Base-by-base conservation (phyloP, 2,113 vertebrate genomes). In the Pangasianodon hypophthalmus region DNA sequence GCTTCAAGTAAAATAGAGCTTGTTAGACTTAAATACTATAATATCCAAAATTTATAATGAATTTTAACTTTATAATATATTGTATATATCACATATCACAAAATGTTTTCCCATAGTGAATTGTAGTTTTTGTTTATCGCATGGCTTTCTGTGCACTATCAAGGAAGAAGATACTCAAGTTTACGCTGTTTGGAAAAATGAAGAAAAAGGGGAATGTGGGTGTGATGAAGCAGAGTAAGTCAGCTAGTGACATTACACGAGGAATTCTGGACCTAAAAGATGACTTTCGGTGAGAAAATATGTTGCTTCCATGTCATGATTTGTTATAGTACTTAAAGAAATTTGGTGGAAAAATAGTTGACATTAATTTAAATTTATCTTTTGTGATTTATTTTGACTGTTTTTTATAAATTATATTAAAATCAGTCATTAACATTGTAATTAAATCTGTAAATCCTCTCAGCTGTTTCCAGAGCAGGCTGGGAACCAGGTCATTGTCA, bases 401-500 rank as follows among this genome's bases (percentile, higher is more conserved):
- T 18, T n/a, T 82, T 37, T 37, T 86, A 29, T 56, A n/a, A 50
- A 69, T 2, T 26, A 85, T 16, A n/a, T 29, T 7, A 67, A n/a
- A 67, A 56, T 0, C 46, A 1, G 48, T 62, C 10, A 44, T 32
- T 85, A 32, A 86, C 10, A 32, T 69, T 37, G 3, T 52, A 6
- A 71, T 7, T 54, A 5, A 56, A 18, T 71, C 18, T 73, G 26
- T 14, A 91, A 0, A 93, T 73, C 94, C 64, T 94, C 91, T 92
- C 91, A 98, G 97, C 94, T 95, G 93, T 54, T 93, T 95, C 0
- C 94, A 95, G 93, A 94, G 93, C 11, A 80, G 94, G 0, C 94
- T 98, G 95, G 97, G 97, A 90, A 98, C 95, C 52, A 96, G 98
- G 91, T 97, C 98, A 52, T 93, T 98, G 80, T 99, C 98, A 54